Evolutionary conservation across 2,113 vertebrate species (phyloP).

Genomic region (Bufo bufo): DNA sequence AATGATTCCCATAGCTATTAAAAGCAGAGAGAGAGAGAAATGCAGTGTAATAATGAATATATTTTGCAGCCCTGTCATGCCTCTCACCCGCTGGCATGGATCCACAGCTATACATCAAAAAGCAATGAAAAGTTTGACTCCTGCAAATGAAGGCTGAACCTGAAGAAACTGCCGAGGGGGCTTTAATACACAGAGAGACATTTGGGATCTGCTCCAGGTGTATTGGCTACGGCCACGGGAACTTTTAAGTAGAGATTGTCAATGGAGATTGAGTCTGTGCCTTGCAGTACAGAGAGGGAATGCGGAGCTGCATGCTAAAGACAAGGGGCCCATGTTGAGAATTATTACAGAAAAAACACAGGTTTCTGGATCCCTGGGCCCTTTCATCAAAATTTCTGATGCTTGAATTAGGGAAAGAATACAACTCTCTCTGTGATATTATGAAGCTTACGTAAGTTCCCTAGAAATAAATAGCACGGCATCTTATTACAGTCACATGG

Average conservation of each 20-base stretch:
- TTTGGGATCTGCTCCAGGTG: slow-evolving; percentile 64
- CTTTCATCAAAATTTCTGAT: not conserved
- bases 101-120: slow-evolving; percentile 68
- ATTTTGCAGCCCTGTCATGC: slow-evolving; percentile 64
- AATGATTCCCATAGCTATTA: slow-evolving; percentile 43
- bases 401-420: slow-evolving; percentile 3
- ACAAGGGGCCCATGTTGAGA: not conserved
- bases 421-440: not conserved
- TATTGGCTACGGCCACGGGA: slow-evolving; percentile 47
- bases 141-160: slow-evolving; percentile 64
- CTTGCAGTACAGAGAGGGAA: not conserved
- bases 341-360: not conserved
- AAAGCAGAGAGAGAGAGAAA: slow-evolving; percentile 8
- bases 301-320: not conserved
- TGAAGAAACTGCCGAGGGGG: slow-evolving; percentile 64
- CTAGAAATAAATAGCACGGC: slow-evolving; percentile 13
- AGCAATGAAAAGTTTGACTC: slow-evolving; percentile 66
- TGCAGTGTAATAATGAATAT: slow-evolving; percentile 62
- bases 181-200: slow-evolving; percentile 64
- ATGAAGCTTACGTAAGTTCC: slow-evolving; percentile 9
- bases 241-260: slow-evolving; percentile 55
- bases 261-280: slow-evolving; percentile 59
- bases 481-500: not conserved
- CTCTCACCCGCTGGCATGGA: slow-evolving; percentile 63
- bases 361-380: not conserved